Base-by-base conservation (phyloP, 2,888 invertebrate species). In the Scaptomyza reducta region DNA sequence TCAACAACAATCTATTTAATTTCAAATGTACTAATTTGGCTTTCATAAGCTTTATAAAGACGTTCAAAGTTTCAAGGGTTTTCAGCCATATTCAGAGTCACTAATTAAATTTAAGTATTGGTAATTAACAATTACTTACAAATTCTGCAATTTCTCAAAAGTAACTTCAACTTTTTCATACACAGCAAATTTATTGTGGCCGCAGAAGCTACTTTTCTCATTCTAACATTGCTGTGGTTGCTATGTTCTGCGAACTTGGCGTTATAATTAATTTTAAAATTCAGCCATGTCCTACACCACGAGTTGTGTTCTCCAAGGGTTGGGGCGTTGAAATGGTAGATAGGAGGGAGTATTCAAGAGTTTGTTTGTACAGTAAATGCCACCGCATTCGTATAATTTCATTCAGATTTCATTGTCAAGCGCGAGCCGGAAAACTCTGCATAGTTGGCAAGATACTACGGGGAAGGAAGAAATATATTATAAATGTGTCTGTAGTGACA, bases 261-360 rank as follows among this genome's bases (percentile, higher is more conserved):
- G 45, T 42, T 59, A 57, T 79, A 79, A 79, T 79, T 79, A 74
- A 79, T 79, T 79, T 77, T 46, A 64, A 55, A 56, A 61, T 45
- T 58, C 54, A 54, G 27, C 47, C 49, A 62, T 55, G 46, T 68
- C 42, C 41, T 55, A 35, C 56, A 38, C 46, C 45, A 69, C 57
- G 42, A 58, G 53, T 54, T 42, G 56, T 61, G 22, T 35, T 29
- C 25, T 33, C 29, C 59, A 38, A 38, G 1, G 9, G 45, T 6
- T 9, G 18, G 46, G 29, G 31, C 10, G n/a, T 16, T 16, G 16
- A 18, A 3, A 4, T n/a, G 33, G 38, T 7, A 14, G 40, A 16
- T 3, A 6, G 35, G 41, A 40, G 27, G 31, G 45, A 11, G 27
- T 45, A 29, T 42, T 51, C 31, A 33, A 42, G 42, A 31, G 55